phyloP scores from a whole-genome alignment of 2,113 vertebrate species.

The Burhinus oedicnemus region DNA sequence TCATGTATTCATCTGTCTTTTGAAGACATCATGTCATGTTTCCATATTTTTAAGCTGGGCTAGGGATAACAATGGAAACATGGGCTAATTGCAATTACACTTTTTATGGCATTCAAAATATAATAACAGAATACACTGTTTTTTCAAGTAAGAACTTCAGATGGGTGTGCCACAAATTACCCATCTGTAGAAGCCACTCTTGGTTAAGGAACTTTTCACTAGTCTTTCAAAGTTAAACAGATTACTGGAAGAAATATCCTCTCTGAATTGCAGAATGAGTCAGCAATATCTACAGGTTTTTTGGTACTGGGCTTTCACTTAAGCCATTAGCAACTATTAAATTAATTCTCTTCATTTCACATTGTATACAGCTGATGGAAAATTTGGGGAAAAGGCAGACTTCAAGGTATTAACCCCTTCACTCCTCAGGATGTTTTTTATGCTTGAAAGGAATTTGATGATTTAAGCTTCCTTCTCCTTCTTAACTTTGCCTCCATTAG shows the following conservation, averaged over 20 bases:
- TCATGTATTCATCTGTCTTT: background rate
- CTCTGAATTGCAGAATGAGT: slow-evolving; percentile 40
- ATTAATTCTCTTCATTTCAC: slow-evolving; percentile 64
- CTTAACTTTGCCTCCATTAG: slow-evolving; percentile 21
- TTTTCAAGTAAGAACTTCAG: background rate
- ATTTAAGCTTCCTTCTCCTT: slow-evolving; percentile 34
- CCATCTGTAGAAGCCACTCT: background rate
- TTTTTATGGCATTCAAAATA: background rate
- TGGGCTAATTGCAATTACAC: background rate
- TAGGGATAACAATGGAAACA: background rate
- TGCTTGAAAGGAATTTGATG: slow-evolving; percentile 57
- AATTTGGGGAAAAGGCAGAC: background rate
- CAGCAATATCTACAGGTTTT: slow-evolving; percentile 39
- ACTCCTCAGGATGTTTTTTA: slow-evolving; percentile 19
- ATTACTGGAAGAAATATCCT: slow-evolving; percentile 33
- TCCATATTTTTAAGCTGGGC: background rate
- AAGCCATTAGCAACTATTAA: slow-evolving; percentile 71
- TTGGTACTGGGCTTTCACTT: slow-evolving; percentile 15
- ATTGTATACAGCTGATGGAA: slow-evolving; percentile 28
- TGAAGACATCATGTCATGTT: background rate
- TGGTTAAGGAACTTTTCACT: background rate
- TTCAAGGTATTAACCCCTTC: slow-evolving; percentile 63
- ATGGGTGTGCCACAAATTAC: background rate
- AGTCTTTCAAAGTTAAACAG: background rate
- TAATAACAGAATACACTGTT: background rate